Percentiles rank a stretch among this genome's conserved stretches.
Conservation (phyloP, 2,113 vertebrate genomes). For the Setophaga coronata region DNA sequence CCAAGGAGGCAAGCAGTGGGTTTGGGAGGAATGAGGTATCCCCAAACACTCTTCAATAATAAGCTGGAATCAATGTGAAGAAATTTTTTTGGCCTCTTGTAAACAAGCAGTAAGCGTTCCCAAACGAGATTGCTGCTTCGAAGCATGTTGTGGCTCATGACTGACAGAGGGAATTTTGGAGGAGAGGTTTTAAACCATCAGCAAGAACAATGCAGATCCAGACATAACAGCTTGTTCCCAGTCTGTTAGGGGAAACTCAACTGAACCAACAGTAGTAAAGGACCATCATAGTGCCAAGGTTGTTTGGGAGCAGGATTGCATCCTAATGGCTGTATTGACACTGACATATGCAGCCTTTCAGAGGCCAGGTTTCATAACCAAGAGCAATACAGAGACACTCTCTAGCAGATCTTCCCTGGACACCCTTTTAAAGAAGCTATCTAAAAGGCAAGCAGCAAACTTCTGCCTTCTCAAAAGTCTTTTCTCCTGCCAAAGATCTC, state of each 20-base stretch:
- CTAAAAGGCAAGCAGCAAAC: background rate
- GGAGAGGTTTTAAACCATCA: background rate
- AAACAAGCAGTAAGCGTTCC: background rate
- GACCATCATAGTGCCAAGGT: background rate
- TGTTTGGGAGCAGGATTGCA: fast-evolving
- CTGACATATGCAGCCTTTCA: background rate
- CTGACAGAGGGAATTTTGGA: background rate
- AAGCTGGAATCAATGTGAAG: background rate
- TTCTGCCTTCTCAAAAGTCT: background rate
- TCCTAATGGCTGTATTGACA: background rate
- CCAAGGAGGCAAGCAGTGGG: background rate
- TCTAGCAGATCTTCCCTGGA: background rate
- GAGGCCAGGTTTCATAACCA: background rate
- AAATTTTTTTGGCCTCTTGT: background rate
- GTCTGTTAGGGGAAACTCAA: background rate
- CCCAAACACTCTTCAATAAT: background rate
- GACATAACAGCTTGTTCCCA: background rate
- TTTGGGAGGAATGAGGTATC: background rate
- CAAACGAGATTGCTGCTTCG: background rate
- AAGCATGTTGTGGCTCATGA: background rate
- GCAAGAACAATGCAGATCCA: background rate
- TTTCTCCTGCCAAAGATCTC: background rate
- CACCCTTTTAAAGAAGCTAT: background rate
- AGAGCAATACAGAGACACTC: background rate
- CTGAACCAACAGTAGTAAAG: background rate